Evolutionary conservation across 1,140 invertebrate species (phyloP), one percentile per base, ranked within the genome.

Genomic region (Caenorhabditis remanei): DNA sequence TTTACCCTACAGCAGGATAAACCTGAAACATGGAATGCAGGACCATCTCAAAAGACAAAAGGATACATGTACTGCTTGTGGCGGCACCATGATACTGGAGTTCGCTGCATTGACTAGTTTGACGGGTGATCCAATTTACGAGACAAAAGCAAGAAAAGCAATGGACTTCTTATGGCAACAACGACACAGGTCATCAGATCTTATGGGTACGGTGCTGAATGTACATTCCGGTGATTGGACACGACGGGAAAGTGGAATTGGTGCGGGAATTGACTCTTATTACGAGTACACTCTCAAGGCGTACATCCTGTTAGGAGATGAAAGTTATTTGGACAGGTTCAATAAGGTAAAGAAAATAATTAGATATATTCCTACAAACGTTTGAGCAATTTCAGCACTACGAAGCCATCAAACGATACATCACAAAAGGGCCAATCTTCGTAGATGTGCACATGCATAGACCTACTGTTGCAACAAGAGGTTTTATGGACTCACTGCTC

Each of bases 171-270:
- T 99, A 56, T 99, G 98, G 98, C 95, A 95, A 92, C 96, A 98
- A 92, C 93, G 98, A 55, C 96, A 99, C 93, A 95, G 97, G 85
- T 95, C 95, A 56, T 93, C 96, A 0, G 96, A 98, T 93, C 94
- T 98, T 4, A 97, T 98, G 95, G 97, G 97, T 32, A 97, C 96
- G 16, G 96, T 97, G 21, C 94, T 98, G 14, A 97, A 97, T 93
- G 96, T 99, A n/a, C 96, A 99, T 92, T 97, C 96, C 55, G 98
- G 98, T 5, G 97, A 99, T 93, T 99, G 97, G 97, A 95, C 99
- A 7, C 94, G 97, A 40, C 95, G 97, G 92, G 97, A 99, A 93
- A 96, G 96, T 46, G 97, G 97, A 4, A 97, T 99, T 24, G 98
- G 98, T n/a, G 98, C 98, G 58, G 98, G 98, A 13, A 99, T 99